A percentile compares a stretch with the other conserved stretches of the same genome.
These are phyloP conservation scores for Petrocephalus zakoni DNA, from an alignment of 2,113 vertebrate genomes.

Conservation along the genomic window DNA sequence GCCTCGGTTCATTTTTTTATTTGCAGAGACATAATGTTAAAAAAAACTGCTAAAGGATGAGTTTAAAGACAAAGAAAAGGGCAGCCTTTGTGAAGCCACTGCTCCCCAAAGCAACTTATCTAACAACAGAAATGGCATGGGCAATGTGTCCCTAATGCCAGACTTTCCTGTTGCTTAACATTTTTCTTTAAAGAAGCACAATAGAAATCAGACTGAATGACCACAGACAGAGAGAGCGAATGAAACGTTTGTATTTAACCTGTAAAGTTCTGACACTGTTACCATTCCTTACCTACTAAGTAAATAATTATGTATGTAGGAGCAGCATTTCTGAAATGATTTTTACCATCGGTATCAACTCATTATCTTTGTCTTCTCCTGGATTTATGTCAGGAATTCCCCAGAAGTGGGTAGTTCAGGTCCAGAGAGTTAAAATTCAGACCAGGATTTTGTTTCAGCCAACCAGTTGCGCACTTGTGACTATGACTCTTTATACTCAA, in stretches of 20 bases:
- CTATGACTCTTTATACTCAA: not conserved
- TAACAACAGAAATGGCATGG: not conserved
- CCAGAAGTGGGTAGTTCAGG: not conserved
- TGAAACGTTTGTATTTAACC: not conserved
- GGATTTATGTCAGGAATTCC: not conserved
- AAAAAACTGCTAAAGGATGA: not conserved
- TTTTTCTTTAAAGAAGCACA: not conserved
- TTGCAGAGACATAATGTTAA: not conserved
- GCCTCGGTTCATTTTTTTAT: not conserved
- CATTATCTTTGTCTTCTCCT: not conserved
- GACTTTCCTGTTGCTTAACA: not conserved
- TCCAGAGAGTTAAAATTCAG: not conserved
- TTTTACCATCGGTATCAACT: not conserved
- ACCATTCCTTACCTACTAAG: not conserved
- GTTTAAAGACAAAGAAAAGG: not conserved
- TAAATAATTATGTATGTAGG: not conserved
- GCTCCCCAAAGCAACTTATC: not conserved
- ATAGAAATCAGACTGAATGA: not conserved
- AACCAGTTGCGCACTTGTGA: not conserved
- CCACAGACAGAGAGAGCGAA: not conserved
- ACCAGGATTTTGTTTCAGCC: not conserved
- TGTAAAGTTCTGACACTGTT: not conserved
- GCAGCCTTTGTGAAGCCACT: not conserved
- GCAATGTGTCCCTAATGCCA: not conserved
- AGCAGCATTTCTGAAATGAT: not conserved